Evolutionary conservation across 2,797 vertebrate genomes (phyloP), one percentile per base, ranked within the genome.

Genomic region (Serranus cabrilla): DNA sequence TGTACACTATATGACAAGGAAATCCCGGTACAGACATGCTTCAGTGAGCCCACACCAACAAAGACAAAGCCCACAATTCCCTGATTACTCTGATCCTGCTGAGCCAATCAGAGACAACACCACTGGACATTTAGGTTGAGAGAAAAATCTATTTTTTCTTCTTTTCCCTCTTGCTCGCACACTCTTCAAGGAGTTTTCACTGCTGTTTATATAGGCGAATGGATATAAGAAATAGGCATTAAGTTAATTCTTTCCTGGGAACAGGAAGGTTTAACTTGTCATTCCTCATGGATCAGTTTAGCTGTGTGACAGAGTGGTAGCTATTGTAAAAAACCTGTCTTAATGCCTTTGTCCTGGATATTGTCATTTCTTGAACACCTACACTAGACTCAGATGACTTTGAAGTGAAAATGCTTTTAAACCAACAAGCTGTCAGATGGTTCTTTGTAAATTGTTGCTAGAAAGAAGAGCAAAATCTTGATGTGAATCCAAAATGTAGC

Each of bases 401-500:
- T 17, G 6, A 60, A 70, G 23, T n/a, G 37, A 27, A 11, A 12
- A 39, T 37, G 8, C 11, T 8, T 54, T 73, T 39, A 4, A 60
- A 47, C n/a, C 42, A 49, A 45, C 37, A 45, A 37, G 63, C 27
- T 27, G 23, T 43, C 11, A 63, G 46, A 12, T 3, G 4, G 45
- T 7, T 56, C 21, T 16, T 47, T 39, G 39, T 58, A 21, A 54
- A 31, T 21, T 27, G 11, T 40, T 39, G 25, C 25, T 40, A 34
- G 6, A 60, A 39, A 46, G 2, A 37, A 40, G 18, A 68, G 65
- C 7, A 39, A 67, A 52, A 27, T 34, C 7, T 70, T 20, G 11
- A 56, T 20, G 34, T 39, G 25, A 74, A 76, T 47, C 39, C 17
- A 5, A 81, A 34, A 84, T 91, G 91, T 92, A 93, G 92, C 92